Evolutionary conservation across 2,888 invertebrate species (phyloP), one percentile per base, ranked within the genome.

Genomic region (Leptopilina myrica): DNA sequence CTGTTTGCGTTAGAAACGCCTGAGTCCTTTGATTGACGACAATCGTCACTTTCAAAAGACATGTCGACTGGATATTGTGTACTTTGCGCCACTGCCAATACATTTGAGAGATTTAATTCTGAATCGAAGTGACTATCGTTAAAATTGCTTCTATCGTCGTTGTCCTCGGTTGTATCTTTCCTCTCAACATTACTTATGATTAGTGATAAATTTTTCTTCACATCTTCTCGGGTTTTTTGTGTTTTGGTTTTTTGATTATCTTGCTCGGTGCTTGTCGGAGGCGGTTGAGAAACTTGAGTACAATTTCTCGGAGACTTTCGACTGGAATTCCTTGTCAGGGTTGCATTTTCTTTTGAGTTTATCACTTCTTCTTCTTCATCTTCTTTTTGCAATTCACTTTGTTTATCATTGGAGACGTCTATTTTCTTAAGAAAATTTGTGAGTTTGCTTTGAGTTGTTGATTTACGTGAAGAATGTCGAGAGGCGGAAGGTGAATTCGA

Each of bases 21-120:
- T 6, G 81, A 82, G 69, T 83, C 81, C 65, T 62, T 79, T 0
- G 80, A 79, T n/a, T 83, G 80, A 64, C 12, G 43, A 43, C 20
- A 12, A 62, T 64, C 56, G 4, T 56, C 53, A 5, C 14, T 53
- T 73, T 73, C 53, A 1, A 56, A 53, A 11, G 53, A 73, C 14
- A 26, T 26, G 56, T 73, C 69, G 2, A 56, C 53, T 8, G 69
- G 69, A 73, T 73, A 73, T 53, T 73, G 69, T 53, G 69, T 73
- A 56, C 69, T 73, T 53, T 73, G 69, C 9, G 69, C 69, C 33
- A 73, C n/a, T 26, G 53, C 69, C 26, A 53, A 53, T 33, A 33
- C 9, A 49, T 73, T 56, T 5, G 69, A 73, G 4, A 73, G 33
- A 33, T 33, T 73, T 12, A 73, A 73, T 53, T 53, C 69, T 5